phyloP scores from a whole-genome alignment of 2,113 vertebrate genomes.

The Glaucidium brasilianum region DNA sequence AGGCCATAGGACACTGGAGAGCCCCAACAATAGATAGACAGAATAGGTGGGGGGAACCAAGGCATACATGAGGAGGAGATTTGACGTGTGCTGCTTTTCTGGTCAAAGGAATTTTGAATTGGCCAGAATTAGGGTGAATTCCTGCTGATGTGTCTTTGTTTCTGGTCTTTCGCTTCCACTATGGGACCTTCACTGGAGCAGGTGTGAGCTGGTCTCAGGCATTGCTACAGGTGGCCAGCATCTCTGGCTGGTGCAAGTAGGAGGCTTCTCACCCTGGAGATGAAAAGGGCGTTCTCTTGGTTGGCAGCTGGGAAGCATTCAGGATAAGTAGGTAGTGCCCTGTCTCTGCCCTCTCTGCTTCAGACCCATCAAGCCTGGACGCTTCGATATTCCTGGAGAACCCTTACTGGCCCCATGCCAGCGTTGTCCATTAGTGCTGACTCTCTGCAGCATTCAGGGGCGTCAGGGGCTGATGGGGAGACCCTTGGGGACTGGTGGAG shows the following conservation, averaged over 20 bases:
- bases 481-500: not conserved
- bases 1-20: not conserved
- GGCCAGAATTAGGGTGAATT: not conserved
- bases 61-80: not conserved
- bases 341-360: not conserved
- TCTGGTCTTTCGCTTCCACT: not conserved
- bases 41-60: not conserved
- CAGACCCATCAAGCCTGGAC: not conserved
- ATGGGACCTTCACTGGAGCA: not conserved
- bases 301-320: not conserved
- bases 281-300: not conserved
- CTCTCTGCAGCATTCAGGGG: not conserved
- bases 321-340: not conserved
- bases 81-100: not conserved
- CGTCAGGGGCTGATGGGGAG: not conserved
- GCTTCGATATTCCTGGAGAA: not conserved
- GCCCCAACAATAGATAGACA: too few species aligned
- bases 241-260: not conserved
- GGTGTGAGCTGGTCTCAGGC: not conserved
- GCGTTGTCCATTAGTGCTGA: not conserved
- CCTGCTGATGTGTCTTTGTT: not conserved
- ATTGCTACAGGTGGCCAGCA: not conserved
- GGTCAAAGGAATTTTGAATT: not conserved
- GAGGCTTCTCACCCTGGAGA: not conserved
- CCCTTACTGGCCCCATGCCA: not conserved